Evolutionary conservation across 2,113 vertebrate genomes (phyloP), one percentile per base, ranked within the genome.

Genomic region (Bujurquina vittata): DNA sequence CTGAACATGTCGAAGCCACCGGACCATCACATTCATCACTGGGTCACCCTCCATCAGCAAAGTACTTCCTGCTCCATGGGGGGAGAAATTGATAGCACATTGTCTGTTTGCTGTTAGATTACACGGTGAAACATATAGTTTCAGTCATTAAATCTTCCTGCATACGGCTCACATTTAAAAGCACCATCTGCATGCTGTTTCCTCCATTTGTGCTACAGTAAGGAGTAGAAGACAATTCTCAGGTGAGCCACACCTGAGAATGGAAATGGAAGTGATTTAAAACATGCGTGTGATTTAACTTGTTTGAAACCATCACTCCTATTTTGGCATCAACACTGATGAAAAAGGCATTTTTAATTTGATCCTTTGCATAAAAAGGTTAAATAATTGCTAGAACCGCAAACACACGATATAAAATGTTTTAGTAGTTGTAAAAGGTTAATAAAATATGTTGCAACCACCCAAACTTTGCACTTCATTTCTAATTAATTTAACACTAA

Each of bases 21-120:
- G 5, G 94, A 96, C 95, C 95, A 95, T 96, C 95, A 96, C 92
- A 92, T 93, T 83, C 91, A 93, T 85, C 80, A 77, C 76, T n/a
- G 78, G 88, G 83, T 92, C 91, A 15, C 58, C 81, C 61, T 77
- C 67, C 81, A 75, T 84, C 77, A 84, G 75, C 89, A 84, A 79
- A 88, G 43, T 17, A 56, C 91, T 93, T 95, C 93, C 93, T 91
- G 61, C 81, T 80, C 75, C 22, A 40, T 0, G 8, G 73, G 82
- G 59, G 81, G 52, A 83, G 46, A 77, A 80, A 93, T 93, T 87
- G 86, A 94, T 92, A 94, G 92, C 93, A 94, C 83, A 90, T 91
- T 92, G 86, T 85, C 46, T 49, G 58, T 83, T 33, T 73, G 56
- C 79, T 81, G 46, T 74, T 46, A 59, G 40, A 91, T 89, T 77